Percentiles rank a stretch among this genome's conserved stretches.
These are phyloP conservation scores for Ephialtes manifestator DNA, from an alignment of 2,888 invertebrate genomes.

Conservation along the genomic window DNA sequence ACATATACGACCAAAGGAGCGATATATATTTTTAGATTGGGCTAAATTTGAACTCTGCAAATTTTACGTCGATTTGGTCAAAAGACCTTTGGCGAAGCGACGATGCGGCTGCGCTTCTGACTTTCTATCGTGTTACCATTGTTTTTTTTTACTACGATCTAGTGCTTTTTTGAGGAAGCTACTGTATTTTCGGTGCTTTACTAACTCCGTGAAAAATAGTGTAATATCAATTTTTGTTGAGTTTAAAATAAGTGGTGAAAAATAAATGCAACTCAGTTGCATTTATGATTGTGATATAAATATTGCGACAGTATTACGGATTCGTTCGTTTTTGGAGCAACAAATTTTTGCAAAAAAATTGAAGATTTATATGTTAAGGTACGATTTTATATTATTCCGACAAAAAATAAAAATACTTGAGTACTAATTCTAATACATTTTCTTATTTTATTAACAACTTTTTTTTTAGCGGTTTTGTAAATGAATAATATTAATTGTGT, in stretches of 20 bases:
- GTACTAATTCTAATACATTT: too few relatives aligned
- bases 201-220: neutral
- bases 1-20: conserved; percentile 1
- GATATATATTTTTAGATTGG: conserved; percentile 77
- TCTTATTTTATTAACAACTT: too few relatives aligned
- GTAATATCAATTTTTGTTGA: neutral
- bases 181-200: neutral
- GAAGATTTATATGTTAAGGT: neutral
- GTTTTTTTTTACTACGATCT: neutral
- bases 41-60: conserved; percentile 74
- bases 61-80: conserved; percentile 35
- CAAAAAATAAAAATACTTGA: neutral
- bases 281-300: neutral
- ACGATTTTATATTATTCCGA: neutral
- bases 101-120: neutral
- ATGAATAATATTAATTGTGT: too few relatives aligned
- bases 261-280: neutral
- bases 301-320: neutral
- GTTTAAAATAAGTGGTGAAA: neutral
- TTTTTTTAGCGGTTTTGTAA: too few relatives aligned
- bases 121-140: neutral
- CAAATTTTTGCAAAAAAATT: neutral
- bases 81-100: conserved; percentile 4
- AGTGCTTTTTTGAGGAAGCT: neutral
- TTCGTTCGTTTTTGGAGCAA: neutral